Conservation (phyloP, 2,113 vertebrate species). For the Solea solea region DNA sequence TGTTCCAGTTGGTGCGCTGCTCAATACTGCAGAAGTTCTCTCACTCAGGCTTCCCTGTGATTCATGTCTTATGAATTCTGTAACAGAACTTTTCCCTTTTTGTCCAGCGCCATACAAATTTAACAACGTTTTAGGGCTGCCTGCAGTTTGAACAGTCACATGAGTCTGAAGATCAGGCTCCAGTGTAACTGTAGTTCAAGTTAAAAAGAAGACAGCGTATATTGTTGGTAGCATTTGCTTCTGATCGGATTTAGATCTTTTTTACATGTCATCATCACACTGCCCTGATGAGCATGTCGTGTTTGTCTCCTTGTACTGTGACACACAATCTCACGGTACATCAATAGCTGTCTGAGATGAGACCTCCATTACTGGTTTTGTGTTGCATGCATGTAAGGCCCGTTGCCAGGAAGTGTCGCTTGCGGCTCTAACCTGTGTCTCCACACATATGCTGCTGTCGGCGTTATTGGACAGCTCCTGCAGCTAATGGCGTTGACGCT, state of each 20-base stretch:
- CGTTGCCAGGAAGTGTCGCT: conserved; percentile 59
- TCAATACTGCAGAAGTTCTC: background rate
- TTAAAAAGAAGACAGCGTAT: no score
- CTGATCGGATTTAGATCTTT: background rate
- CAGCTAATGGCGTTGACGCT: conserved; percentile 78
- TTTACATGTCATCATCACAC: conserved; percentile 8
- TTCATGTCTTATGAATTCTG: background rate
- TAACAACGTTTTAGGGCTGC: background rate
- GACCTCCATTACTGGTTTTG: conserved; percentile 72
- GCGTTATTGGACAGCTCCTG: conserved; percentile 56
- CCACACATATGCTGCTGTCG: conserved; percentile 44
- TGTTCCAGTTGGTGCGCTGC: background rate
- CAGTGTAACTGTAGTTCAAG: background rate
- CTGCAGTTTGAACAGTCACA: background rate
- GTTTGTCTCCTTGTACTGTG: conserved; percentile 38
- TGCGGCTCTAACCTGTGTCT: conserved; percentile 60
- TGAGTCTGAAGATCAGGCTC: background rate
- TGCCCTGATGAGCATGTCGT: conserved; percentile 28
- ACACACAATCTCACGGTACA: conserved; percentile 60
- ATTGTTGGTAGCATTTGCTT: background rate
- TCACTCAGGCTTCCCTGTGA: background rate
- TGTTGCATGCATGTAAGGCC: conserved; percentile 64
- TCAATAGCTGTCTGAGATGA: conserved; percentile 66
- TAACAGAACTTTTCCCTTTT: background rate
- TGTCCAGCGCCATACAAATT: background rate